Evolutionary conservation across 2,797 vertebrate species (phyloP), one percentile per base, ranked within the genome.

Genomic region (Valencia hispanica): DNA sequence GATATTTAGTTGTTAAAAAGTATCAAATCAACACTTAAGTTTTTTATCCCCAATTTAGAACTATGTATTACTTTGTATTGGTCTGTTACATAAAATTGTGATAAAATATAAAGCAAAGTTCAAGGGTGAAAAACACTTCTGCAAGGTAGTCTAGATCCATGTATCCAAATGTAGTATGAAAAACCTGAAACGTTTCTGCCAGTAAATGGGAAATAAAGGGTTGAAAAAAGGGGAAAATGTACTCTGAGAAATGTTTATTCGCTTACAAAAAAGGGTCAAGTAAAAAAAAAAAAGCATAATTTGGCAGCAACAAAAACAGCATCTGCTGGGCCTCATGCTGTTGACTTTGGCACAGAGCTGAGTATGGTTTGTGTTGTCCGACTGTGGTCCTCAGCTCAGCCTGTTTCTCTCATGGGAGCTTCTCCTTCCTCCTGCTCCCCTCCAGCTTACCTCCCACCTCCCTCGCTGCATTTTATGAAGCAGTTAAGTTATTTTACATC

Each of bases 401-500:
- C 72, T 78, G 82, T 75, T 84, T 79, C 75, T 84, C 90, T 89
- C 86, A 50, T 69, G 91, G 90, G 89, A 86, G 72, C 79, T 80
- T 92, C 83, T 87, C 85, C 83, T 91, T 89, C 84, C 84, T 85
- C 75, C 27, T 22, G 8, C 70, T 76, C 43, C 20, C 66, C 50
- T 53, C 81, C 47, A 9, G 5, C 69, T 71, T 12, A 7, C 63
- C 68, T 39, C 79, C 72, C 53, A 2, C 39, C 48, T 68, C 61
- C 68, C 50, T 72, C 43, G 20, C n/a, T 77, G 78, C 84, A 86
- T 87, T 92, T 93, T 87, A 92, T 87, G 88, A 91, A 88, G 89
- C 90, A 90, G 88, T 93, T 90, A 89, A 92, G 83, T 92, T 94
- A 90, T 93, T 94, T 94, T 91, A 93, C 92, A 94, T 94, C 91